Evolutionary conservation across 2,797 vertebrate species (phyloP), one percentile per base, ranked within the genome.

Genomic region (Oophaga sylvatica): DNA sequence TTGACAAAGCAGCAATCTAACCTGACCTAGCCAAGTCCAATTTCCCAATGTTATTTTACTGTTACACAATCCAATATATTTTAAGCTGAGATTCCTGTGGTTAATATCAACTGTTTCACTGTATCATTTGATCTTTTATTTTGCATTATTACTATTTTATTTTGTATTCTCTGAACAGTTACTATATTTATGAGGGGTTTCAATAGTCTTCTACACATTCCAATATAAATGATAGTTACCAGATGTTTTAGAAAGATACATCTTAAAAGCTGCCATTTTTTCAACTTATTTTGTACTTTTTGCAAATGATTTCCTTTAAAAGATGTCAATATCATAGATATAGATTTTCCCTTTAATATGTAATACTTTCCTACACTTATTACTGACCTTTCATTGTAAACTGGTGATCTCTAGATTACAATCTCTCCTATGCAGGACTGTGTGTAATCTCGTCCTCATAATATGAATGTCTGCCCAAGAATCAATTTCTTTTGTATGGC

Each of bases 401-500:
- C 56, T 5, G 35, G 63, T 73, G 22, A 48, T 59, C 56, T 73
- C 20, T 60, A 83, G 67, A 83, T 83, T 71, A 35, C 65, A 57
- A 71, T 83, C 29, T 83, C 68, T 71, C 26, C 53, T 73, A 35
- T 73, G 56, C 81, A 60, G 48, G 22, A 59, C 81, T n/a, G 29
- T 31, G 29, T 73, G 19, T 73, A 83, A 83, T 83, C 67, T 57
- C 29, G 22, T 22, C 12, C 29, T 83, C 60, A 73, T 31, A 83
- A 71, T 59, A 73, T 71, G 81, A 73, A 83, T 60, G 29, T 73
- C 67, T 71, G 17, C 11, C 16, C 67, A 59, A 67, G 67, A 83
- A 83, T 83, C 81, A 83, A 73, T 83, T 83, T 83, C 48, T 35
- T 83, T 59, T 83, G 9, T 70, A 60, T 59, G 22, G 29, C 29